Conservation (phyloP, 2,888 invertebrate genomes). For the Drosophila ezoana region DNA sequence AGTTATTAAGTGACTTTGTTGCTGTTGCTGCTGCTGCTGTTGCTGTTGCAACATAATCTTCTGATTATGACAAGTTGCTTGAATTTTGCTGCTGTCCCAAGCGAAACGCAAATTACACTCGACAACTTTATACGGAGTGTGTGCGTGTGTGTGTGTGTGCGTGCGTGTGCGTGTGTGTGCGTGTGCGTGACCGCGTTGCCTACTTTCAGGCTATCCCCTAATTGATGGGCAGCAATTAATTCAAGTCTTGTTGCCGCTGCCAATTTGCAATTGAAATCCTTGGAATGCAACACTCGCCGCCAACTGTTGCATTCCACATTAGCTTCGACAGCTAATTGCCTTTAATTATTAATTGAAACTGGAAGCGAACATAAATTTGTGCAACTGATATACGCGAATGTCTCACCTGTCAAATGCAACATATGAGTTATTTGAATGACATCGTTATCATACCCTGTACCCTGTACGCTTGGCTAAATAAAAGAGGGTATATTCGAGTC, state of each 20-base stretch:
- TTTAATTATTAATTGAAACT: constrained; percentile 55
- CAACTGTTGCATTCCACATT: constrained; percentile 59
- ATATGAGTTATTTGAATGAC: constrained; percentile 51
- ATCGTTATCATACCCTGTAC: constrained; percentile 13
- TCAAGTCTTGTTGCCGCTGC: constrained; percentile 45
- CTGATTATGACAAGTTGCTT: constrained; percentile 68
- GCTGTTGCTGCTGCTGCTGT: constrained; percentile 29
- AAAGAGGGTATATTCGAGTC: too few species aligned
- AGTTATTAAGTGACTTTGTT: constrained; percentile 72
- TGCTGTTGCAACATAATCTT: constrained; percentile 68
- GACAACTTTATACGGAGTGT: constrained; percentile 40
- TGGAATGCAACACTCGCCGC: constrained; percentile 37
- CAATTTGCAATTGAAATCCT: constrained; percentile 35
- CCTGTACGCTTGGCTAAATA: not conserved
- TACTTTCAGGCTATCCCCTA: constrained; percentile 39
- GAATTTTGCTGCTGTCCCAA: constrained; percentile 42
- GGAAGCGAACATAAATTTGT: constrained; percentile 46
- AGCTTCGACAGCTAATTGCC: constrained; percentile 52
- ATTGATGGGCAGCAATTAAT: constrained; percentile 55
- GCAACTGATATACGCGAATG: constrained; percentile 26
- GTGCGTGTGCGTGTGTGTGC: not conserved
- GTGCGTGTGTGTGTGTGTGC: constrained; percentile 7
- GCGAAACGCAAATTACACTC: constrained; percentile 55
- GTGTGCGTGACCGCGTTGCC: constrained; percentile 24
- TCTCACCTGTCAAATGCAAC: constrained; percentile 48